Percentiles rank a stretch among this genome's conserved stretches.
phyloP scores from a whole-genome alignment of 1,140 invertebrate genomes.

The Ditylenchus dipsaci region DNA sequence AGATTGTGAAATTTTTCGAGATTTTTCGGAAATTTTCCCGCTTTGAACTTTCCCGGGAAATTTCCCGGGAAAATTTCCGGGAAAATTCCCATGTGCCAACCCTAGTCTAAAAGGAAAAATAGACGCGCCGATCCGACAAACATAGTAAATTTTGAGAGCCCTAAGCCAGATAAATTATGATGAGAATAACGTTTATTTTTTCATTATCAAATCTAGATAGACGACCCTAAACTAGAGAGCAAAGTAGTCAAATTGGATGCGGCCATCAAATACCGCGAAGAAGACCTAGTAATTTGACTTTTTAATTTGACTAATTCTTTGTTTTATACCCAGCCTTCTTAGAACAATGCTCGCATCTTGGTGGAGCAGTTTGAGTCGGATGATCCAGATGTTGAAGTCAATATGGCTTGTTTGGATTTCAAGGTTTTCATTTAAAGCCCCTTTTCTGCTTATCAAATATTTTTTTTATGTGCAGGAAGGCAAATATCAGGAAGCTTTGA shows the following conservation, averaged over 20 bases:
- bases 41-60: too few relatives aligned
- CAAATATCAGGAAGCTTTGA: constrained; percentile 81
- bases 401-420: constrained; percentile 86
- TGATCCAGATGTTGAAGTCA: constrained; percentile 90
- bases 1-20: too few relatives aligned
- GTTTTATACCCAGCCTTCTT: too few relatives aligned
- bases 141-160: too few relatives aligned
- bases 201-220: constrained; percentile 74
- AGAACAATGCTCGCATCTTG: constrained; percentile 75
- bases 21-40: too few relatives aligned
- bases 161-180: too few relatives aligned
- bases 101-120: too few relatives aligned
- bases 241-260: constrained; percentile 86
- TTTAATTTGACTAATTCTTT: too few relatives aligned
- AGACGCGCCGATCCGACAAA: too few relatives aligned
- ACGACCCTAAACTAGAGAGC: constrained; percentile 68
- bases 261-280: constrained; percentile 93
- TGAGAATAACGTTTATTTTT: too few relatives aligned
- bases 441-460: background rate
- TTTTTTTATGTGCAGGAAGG: constrained; percentile 66
- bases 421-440: constrained; percentile 67
- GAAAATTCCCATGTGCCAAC: too few relatives aligned
- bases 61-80: too few relatives aligned
- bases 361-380: constrained; percentile 81
- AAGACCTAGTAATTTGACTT: constrained; percentile 71